Percentiles rank a stretch among this genome's conserved stretches.
These are phyloP conservation scores for Caenorhabditis elegans DNA, from an alignment of 1,140 invertebrate genomes.

Conservation along the genomic window WBcel235 BX284605.5:16283501-16284000, in stretches of 20 bases:
- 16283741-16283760: neutral
- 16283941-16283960: too few species aligned
- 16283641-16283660: too few species aligned
- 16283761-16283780: neutral
- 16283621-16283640: too few species aligned
- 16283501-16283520: neutral
- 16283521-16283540: too few species aligned
- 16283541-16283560: too few species aligned
- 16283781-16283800: neutral
- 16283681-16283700: too few species aligned
- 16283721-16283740: neutral
- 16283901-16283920: neutral
- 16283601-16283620: too few species aligned
- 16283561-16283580: too few species aligned
- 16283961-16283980: neutral
- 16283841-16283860: neutral
- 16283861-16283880: neutral
- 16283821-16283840: slow-evolving; percentile 4
- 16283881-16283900: neutral
- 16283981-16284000: slow-evolving; percentile 5
- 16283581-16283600: too few species aligned
- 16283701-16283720: too few species aligned
- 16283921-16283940: neutral
- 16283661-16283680: too few species aligned
- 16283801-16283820: neutral